Base-by-base conservation (phyloP, 2,888 invertebrate species). In the Labia minor region DNA sequence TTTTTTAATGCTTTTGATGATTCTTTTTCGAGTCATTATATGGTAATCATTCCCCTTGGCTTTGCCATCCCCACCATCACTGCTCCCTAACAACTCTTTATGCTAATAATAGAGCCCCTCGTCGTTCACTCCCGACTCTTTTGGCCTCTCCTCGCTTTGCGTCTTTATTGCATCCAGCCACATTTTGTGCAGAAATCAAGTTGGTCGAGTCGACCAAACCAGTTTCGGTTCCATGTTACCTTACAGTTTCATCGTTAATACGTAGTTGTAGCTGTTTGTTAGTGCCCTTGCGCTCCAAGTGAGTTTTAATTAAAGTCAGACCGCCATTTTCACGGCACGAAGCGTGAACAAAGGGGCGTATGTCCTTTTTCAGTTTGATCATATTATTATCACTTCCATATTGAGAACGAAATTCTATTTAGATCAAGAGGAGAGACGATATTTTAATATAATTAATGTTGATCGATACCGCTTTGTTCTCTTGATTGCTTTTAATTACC, bases 401-500 rank as follows among this genome's bases (percentile, higher is more conserved):
- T 14, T 11, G 49, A 49, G 49, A 3, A 14, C 49, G 16, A 6
- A 49, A 49, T 49, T 49, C 49, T 49, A 49, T 49, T 49, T 49
- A 3, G 49, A 49, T 3, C 26, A 49, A 2, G 49, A 49, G 6
- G 49, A 11, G 49, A 49, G n/a, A 33, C 33, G 49, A 49, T 49
- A 49, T 49, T 49, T 49, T 49, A 49, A 49, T 49, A 49, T 49
- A 3, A 49, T 49, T 49, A 49, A 16, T 3, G n/a, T 49, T 49
- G 49, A 49, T 49, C 49, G 49, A 49, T 49, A 16, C 16, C 6
- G 8, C 49, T 49, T 49, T 49, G 49, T 49, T 49, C 14, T 3
- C 49, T 49, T 49, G n/a, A 49, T 49, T 49, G 49, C 49, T 49
- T 49, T 49, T 49, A 49, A 49, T 49, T 49, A 49, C 49, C 16